Percentiles rank a stretch among this genome's conserved stretches.
phyloP scores from a whole-genome alignment of 2,113 vertebrate genomes.

The Craseonycteris thonglongyai region DNA sequence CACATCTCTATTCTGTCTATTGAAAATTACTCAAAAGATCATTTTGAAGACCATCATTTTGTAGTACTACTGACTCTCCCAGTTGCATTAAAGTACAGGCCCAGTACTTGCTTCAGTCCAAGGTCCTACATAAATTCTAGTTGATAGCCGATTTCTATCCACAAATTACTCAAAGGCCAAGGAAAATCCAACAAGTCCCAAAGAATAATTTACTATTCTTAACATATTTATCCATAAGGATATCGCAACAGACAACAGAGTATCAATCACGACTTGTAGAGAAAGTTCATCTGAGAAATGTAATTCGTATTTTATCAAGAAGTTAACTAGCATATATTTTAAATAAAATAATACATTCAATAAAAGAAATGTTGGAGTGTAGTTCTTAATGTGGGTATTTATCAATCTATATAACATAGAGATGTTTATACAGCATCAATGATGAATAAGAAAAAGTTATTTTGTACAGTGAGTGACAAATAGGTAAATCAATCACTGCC shows the following conservation, averaged over 20 bases:
- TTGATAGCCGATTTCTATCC: background rate
- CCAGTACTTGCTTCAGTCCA: background rate
- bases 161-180: background rate
- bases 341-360: background rate
- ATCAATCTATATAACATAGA: background rate
- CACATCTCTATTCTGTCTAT: background rate
- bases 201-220: background rate
- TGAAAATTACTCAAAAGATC: background rate
- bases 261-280: background rate
- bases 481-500: background rate
- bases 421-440: background rate
- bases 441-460: background rate
- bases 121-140: background rate
- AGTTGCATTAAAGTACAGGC: background rate
- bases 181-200: too few relatives aligned
- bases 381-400: background rate
- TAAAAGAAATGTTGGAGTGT: background rate
- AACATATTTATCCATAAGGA: background rate
- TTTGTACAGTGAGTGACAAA: background rate
- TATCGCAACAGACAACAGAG: background rate
- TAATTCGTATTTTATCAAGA: background rate
- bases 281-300: background rate
- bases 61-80: background rate
- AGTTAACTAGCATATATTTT: background rate
- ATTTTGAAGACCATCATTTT: background rate